A percentile compares a stretch with the other conserved stretches of the same genome.
phyloP scores from a whole-genome alignment of 2,113 vertebrate species.

The Paraplagusia blochii region DNA sequence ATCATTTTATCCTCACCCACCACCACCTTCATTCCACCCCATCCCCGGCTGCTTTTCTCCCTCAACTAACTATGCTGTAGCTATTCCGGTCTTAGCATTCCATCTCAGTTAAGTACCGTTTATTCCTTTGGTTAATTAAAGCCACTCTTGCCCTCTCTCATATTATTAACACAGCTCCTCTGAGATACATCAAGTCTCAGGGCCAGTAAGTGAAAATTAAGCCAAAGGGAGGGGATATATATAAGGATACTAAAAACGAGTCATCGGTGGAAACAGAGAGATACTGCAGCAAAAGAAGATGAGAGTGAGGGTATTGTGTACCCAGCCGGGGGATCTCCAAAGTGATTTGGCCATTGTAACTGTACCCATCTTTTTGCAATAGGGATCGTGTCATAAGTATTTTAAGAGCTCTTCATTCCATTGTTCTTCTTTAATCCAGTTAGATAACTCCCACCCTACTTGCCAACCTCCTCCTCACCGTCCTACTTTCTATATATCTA shows the following conservation, averaged over 20 bases:
- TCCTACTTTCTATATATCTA: conserved; percentile 46
- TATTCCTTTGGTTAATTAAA: conserved; percentile 57
- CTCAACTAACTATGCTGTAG: background rate
- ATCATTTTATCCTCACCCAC: conserved; percentile 1
- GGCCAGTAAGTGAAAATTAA: conserved; percentile 37
- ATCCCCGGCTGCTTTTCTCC: conserved; percentile 1
- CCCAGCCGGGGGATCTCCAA: conserved; percentile 35
- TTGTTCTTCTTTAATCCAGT: conserved; percentile 76
- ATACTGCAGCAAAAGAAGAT: background rate
- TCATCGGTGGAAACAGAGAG: conserved; percentile 12
- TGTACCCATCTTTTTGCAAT: conserved; percentile 55
- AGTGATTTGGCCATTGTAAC: conserved; percentile 65
- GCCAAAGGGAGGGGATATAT: conserved; percentile 13
- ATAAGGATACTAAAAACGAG: conserved; percentile 17
- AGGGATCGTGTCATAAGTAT: conserved; percentile 67
- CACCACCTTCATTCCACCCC: background rate
- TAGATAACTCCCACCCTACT: conserved; percentile 65
- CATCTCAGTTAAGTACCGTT: conserved; percentile 21
- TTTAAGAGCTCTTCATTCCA: conserved; percentile 69
- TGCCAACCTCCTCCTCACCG: conserved; percentile 47
- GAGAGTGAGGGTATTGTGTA: conserved; percentile 35
- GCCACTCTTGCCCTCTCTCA: conserved; percentile 12
- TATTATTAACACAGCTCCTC: conserved; percentile 47
- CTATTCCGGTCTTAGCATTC: conserved; percentile 11
- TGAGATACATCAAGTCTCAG: conserved; percentile 35